Evolutionary conservation across 1,140 invertebrate species (phyloP).

Genomic region (Vollenhovia emeryi): DNA sequence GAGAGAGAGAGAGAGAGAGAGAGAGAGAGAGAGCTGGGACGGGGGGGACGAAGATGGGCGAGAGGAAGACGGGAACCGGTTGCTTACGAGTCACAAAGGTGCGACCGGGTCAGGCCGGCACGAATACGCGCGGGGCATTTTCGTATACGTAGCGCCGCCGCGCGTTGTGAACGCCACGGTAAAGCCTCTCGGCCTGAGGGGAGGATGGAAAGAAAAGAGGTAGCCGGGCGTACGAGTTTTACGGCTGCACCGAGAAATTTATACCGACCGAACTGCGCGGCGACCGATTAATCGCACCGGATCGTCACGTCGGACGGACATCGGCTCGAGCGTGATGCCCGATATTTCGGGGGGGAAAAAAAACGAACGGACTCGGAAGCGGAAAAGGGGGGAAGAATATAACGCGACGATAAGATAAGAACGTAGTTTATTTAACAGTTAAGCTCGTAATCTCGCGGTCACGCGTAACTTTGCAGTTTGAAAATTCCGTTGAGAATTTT

Average conservation of each 20-base stretch:
- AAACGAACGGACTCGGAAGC: not conserved
- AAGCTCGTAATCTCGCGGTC: too few relatives aligned
- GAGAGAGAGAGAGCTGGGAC: not conserved
- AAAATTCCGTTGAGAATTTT: too few relatives aligned
- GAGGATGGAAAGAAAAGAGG: not conserved
- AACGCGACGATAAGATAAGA: too few relatives aligned
- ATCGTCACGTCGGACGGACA: too few relatives aligned
- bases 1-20: not conserved
- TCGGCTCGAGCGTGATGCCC: too few relatives aligned
- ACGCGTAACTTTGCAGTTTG: too few relatives aligned
- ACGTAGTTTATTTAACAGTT: too few relatives aligned
- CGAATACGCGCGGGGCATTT: constrained; percentile 62
- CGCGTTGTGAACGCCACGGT: constrained; percentile 36
- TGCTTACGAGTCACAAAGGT: constrained; percentile 70
- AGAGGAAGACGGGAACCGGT: constrained; percentile 70
- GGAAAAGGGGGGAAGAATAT: too few relatives aligned
- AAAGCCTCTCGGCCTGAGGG: constrained; percentile 21
- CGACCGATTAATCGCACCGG: not conserved
- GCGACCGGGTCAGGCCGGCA: constrained; percentile 66
- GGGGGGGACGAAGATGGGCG: not conserved
- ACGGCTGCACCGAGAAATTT: not conserved
- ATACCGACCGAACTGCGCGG: not conserved
- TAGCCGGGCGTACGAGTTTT: not conserved
- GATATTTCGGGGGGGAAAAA: too few relatives aligned
- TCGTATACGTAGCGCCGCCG: constrained; percentile 34